phyloP scores from a whole-genome alignment of 2,113 vertebrate species.

The Mobula birostris region DNA sequence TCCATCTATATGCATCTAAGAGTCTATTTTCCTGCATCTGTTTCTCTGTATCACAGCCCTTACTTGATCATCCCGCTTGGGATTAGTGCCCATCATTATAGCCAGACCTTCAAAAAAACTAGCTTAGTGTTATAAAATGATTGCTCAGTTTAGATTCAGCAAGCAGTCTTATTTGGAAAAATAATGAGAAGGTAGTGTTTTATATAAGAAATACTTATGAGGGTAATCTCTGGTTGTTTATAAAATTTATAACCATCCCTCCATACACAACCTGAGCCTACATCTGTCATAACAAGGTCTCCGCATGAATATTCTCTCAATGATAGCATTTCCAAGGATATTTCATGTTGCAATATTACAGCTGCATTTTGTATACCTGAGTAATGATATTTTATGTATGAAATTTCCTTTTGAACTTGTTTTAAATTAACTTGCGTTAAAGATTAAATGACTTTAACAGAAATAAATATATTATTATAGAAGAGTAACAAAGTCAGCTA shows the following conservation, averaged over 20 bases:
- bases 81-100: not conserved
- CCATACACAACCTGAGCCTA: not conserved
- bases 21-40: too few relatives aligned
- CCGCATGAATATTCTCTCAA: not conserved
- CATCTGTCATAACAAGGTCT: not conserved
- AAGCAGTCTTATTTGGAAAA: not conserved
- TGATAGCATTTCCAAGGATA: too few relatives aligned
- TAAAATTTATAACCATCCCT: not conserved
- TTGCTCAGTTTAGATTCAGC: not conserved
- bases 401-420: not conserved
- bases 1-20: too few relatives aligned
- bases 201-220: not conserved
- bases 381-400: not conserved
- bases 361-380: not conserved
- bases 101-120: not conserved
- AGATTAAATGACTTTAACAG: not conserved
- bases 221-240: conserved; percentile 2
- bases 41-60: too few relatives aligned
- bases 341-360: not conserved
- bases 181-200: not conserved
- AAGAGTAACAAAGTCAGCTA: not conserved
- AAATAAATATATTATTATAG: not conserved
- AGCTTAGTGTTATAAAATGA: not conserved
- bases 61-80: not conserved
- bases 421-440: not conserved